Evolutionary conservation across 2,797 vertebrate genomes (phyloP).

Genomic region (Picus viridis): DNA sequence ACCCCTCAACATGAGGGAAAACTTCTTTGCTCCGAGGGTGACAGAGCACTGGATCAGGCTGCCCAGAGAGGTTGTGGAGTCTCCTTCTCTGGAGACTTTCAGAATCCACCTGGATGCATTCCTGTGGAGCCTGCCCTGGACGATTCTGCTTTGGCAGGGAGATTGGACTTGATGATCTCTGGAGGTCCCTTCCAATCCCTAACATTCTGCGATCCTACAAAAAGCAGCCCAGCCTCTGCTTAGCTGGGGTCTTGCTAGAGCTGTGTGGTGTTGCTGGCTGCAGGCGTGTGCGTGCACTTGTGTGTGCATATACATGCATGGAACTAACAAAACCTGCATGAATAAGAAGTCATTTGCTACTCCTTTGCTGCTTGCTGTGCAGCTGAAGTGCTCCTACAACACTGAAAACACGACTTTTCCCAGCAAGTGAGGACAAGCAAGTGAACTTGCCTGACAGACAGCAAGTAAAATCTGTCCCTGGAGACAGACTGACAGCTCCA

Average conservation of each 20-base stretch:
- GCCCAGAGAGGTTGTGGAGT: too few relatives aligned
- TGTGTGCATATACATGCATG: background rate
- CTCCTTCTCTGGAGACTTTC: too few relatives aligned
- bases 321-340: background rate
- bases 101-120: too few relatives aligned
- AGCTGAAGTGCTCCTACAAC: background rate
- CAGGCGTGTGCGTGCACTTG: background rate
- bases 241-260: background rate
- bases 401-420: background rate
- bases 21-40: too few relatives aligned
- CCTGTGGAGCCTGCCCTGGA: too few relatives aligned
- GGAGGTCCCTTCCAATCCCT: too few relatives aligned
- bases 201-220: background rate
- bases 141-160: too few relatives aligned
- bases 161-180: too few relatives aligned
- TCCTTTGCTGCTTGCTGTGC: background rate
- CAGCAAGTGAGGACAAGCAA: conserved; percentile 15
- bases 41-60: too few relatives aligned
- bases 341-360: background rate
- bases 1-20: too few relatives aligned
- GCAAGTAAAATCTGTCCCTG: background rate
- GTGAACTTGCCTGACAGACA: background rate
- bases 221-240: background rate
- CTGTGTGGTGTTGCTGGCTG: background rate
- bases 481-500: background rate